These are phyloP conservation scores for Periophthalmus magnuspinnatus DNA, from an alignment of 2,797 vertebrate genomes.

Conservation along the genomic window DNA sequence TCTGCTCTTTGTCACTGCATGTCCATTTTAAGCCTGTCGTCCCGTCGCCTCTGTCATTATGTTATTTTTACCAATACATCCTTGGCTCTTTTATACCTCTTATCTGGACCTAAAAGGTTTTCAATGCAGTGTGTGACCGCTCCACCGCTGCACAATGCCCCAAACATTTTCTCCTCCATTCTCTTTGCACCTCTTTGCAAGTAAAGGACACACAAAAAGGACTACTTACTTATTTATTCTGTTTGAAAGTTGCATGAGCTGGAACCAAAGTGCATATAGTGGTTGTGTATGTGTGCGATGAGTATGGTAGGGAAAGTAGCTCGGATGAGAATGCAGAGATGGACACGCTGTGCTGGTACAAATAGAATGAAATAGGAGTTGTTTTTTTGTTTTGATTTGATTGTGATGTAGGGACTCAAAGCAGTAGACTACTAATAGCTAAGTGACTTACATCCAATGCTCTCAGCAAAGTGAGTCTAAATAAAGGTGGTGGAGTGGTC, in stretches of 20 bases:
- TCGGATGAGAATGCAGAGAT: constrained; percentile 15
- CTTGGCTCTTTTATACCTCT: constrained; percentile 29
- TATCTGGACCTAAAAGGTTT: constrained; percentile 49
- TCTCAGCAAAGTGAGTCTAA: constrained; percentile 39
- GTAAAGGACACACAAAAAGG: constrained; percentile 46
- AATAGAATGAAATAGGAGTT: constrained; percentile 39
- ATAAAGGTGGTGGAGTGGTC: constrained; percentile 51
- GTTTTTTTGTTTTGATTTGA: constrained; percentile 49
- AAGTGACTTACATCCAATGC: constrained; percentile 48
- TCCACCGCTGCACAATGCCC: constrained; percentile 22
- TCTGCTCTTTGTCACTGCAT: constrained; percentile 17
- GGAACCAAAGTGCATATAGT: constrained; percentile 5
- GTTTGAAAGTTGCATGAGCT: constrained; percentile 65
- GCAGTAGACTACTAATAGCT: constrained; percentile 52
- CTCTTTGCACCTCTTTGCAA: constrained; percentile 49
- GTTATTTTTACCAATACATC: constrained; percentile 19
- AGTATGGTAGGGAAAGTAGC: constrained; percentile 40
- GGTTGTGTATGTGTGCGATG: constrained; percentile 28
- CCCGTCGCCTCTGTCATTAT: constrained; percentile 15
- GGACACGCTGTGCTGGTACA: constrained; percentile 43
- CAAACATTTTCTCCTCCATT: constrained; percentile 18
- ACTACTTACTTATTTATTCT: constrained; percentile 68
- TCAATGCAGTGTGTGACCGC: constrained; percentile 30
- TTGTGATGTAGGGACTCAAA: constrained; percentile 35
- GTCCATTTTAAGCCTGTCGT: constrained; percentile 32